phyloP scores from a whole-genome alignment of 2,888 invertebrate genomes.

The Conomelus anceps region DNA sequence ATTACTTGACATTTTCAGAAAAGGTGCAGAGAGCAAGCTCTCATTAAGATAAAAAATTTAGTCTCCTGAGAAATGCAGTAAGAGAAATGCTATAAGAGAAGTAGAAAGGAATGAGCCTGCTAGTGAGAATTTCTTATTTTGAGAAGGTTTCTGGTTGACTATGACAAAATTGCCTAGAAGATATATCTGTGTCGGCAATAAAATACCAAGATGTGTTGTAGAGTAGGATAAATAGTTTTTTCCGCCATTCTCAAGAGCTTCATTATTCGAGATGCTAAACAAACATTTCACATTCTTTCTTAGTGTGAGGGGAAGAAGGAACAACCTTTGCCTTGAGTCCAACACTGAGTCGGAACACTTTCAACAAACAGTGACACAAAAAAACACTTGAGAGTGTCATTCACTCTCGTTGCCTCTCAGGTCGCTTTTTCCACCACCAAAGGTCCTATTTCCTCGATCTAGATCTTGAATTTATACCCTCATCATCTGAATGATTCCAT shows the following conservation, averaged over 20 bases:
- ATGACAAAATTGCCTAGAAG: not conserved
- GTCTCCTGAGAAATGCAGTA: not conserved
- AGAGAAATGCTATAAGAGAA: not conserved
- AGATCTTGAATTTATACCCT: not conserved
- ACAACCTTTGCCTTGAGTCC: not conserved
- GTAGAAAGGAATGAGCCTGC: not conserved
- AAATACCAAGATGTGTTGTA: not conserved
- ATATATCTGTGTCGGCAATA: not conserved
- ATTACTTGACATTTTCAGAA: too few relatives aligned
- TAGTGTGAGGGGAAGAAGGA: not conserved
- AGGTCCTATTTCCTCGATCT: not conserved
- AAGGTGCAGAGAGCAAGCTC: too few relatives aligned
- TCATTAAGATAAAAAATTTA: not conserved
- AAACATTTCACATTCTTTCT: not conserved
- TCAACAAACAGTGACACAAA: not conserved
- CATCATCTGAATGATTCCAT: not conserved
- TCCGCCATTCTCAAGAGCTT: not conserved
- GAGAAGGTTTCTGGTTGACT: not conserved
- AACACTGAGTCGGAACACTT: not conserved
- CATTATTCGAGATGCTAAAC: not conserved
- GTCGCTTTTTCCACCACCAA: not conserved
- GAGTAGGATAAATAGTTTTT: not conserved
- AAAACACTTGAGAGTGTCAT: not conserved
- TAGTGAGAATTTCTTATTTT: not conserved
- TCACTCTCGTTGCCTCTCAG: not conserved